Evolutionary conservation across 2,113 vertebrate genomes (phyloP).

Genomic region (Harpagus bidentatus): DNA sequence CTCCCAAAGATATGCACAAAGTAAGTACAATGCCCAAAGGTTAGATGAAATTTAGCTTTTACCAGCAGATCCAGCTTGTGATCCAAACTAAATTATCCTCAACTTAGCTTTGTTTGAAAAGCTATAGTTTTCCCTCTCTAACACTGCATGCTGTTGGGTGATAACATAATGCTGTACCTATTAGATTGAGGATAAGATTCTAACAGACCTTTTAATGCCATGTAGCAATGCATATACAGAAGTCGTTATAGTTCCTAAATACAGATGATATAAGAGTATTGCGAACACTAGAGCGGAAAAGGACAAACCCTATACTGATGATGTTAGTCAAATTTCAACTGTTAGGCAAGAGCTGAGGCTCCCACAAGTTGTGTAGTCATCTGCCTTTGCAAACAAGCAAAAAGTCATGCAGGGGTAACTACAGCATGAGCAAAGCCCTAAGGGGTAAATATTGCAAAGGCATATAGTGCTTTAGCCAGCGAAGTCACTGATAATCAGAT

Average conservation of each 20-base stretch:
- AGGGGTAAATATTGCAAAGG: neutral
- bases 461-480: neutral
- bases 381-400: neutral
- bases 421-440: neutral
- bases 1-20: neutral
- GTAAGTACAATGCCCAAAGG: neutral
- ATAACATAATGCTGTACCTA: neutral
- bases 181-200: neutral
- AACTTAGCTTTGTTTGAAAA: neutral
- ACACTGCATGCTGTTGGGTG: neutral
- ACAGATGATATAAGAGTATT: neutral
- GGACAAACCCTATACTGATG: neutral
- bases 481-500: neutral
- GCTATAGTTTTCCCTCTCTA: neutral
- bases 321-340: neutral
- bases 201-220: neutral
- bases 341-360: neutral
- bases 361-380: neutral
- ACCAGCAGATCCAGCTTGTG: neutral
- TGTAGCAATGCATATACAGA: accelerated
- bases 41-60: neutral
- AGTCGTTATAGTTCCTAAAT: neutral
- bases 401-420: neutral
- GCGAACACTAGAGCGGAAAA: accelerated
- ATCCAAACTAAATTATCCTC: neutral